These are phyloP conservation scores for Drosophila ohnishii DNA, from an alignment of 1,140 invertebrate genomes.

Conservation along the genomic window DNA sequence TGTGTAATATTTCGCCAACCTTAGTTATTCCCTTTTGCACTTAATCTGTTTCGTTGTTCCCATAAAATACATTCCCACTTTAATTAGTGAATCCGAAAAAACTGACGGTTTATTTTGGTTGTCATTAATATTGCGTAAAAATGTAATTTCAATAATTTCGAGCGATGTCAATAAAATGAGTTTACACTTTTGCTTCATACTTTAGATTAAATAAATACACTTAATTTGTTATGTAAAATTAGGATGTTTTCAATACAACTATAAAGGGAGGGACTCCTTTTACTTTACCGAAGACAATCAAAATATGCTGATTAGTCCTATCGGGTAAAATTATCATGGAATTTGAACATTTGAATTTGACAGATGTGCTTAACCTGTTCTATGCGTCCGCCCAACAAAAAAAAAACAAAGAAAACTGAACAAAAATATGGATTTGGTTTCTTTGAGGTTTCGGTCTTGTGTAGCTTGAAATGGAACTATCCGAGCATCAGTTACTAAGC, in stretches of 20 bases:
- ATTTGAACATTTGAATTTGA: too few species aligned
- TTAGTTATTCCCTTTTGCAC: background rate
- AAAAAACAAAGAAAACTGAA: too few species aligned
- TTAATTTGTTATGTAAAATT: background rate
- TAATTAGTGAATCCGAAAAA: background rate
- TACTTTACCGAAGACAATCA: background rate
- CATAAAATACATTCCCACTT: slow-evolving; percentile 1
- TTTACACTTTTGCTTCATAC: background rate
- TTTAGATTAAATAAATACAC: background rate
- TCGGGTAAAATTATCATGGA: too few species aligned
- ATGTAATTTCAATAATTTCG: background rate
- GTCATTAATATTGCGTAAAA: background rate
- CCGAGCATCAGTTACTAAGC: too few species aligned
- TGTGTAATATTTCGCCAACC: background rate
- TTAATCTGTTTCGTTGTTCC: background rate
- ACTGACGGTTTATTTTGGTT: background rate
- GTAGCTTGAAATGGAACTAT: too few species aligned
- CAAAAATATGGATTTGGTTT: too few species aligned
- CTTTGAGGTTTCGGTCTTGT: too few species aligned
- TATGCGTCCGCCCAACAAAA: too few species aligned
- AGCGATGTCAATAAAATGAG: background rate
- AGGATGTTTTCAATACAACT: background rate
- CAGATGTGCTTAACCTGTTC: too few species aligned
- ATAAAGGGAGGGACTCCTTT: background rate
- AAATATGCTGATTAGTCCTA: background rate